These are phyloP conservation scores for Lithobates sylvaticus DNA, from an alignment of 2,797 vertebrate genomes.

Conservation along the genomic window DNA sequence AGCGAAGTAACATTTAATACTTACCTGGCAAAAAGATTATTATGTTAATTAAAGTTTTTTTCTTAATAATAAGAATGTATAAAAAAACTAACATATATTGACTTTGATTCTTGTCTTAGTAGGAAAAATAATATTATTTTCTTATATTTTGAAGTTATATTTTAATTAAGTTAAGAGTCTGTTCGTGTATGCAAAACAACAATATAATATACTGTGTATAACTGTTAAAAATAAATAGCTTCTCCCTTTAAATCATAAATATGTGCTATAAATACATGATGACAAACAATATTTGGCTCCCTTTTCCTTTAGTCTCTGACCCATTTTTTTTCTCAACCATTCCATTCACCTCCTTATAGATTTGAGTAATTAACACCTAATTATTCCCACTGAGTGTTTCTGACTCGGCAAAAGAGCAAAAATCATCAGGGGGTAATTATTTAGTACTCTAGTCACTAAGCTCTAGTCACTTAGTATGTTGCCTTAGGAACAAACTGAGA, in stretches of 20 bases:
- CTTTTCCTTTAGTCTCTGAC: constrained; percentile 49
- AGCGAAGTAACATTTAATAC: no score
- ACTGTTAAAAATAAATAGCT: background rate
- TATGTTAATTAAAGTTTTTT: no score
- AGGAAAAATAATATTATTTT: no score
- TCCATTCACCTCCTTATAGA: constrained; percentile 60
- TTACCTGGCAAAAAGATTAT: no score
- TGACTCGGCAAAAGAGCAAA: constrained; percentile 64
- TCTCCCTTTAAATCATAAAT: background rate
- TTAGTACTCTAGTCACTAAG: constrained; percentile 63
- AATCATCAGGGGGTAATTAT: constrained; percentile 64
- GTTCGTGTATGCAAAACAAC: background rate
- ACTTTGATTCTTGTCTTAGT: no score
- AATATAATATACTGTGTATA: background rate
- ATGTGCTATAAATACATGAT: background rate
- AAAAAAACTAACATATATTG: no score
- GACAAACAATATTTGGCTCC: background rate
- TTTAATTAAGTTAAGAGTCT: no score
- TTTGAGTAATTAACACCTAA: constrained; percentile 63
- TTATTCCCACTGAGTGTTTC: constrained; percentile 61
- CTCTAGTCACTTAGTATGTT: constrained; percentile 63
- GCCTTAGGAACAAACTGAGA: constrained; percentile 61
- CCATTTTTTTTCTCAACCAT: constrained; percentile 53
- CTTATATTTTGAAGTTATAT: no score
- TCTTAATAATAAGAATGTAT: no score